Base-by-base conservation (phyloP, 2,797 vertebrate genomes). In the Gastrophryne carolinensis region DNA sequence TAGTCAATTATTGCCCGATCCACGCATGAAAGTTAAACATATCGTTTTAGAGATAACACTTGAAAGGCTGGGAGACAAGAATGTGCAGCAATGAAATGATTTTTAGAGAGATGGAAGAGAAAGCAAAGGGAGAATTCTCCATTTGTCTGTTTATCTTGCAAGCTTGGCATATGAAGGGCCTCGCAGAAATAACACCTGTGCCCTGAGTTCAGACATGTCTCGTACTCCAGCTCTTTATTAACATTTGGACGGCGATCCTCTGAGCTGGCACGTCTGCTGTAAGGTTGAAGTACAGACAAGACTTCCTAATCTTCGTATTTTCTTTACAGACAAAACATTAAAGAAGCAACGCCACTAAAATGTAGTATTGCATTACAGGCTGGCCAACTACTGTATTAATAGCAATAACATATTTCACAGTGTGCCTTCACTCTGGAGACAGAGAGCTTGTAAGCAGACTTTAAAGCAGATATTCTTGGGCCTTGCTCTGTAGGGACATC, bases 21-120 rank as follows among this genome's bases (percentile, higher is more conserved):
- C 86, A 86, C 83, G 82, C 82, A 86, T 82, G 84, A 86, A 87
- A 87, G 83, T 84, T 87, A 88, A 90, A 91, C 82, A 88, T 60
- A 9, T 84, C 85, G 83, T 83, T 84, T 80, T 78, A 81, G 86
- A 80, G 82, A 87, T 84, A 90, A 86, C 79, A 82, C 80, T 82
- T 81, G 85, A 87, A 89, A 90, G 86, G 91, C 87, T 91, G 85
- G 89, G 90, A 84, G 35, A 50, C 80, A 81, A 81, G 67, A 32
- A 52, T 58, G 65, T 61, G 52, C 15, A 58, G 13, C 65, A 69
- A 30, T 49, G 49, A 35, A 75, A 75, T 66, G 64, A 66, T 60
- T 68, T 74, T 50, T 58, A 67, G 35, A 37, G 66, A 69, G 52
- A 69, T 69, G 66, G 39, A 72, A 72, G 21, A 60, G 26, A 63